A percentile compares a stretch with the other conserved stretches of the same genome.
Conservation (phyloP, 2,888 invertebrate species). For the Labia minor region DNA sequence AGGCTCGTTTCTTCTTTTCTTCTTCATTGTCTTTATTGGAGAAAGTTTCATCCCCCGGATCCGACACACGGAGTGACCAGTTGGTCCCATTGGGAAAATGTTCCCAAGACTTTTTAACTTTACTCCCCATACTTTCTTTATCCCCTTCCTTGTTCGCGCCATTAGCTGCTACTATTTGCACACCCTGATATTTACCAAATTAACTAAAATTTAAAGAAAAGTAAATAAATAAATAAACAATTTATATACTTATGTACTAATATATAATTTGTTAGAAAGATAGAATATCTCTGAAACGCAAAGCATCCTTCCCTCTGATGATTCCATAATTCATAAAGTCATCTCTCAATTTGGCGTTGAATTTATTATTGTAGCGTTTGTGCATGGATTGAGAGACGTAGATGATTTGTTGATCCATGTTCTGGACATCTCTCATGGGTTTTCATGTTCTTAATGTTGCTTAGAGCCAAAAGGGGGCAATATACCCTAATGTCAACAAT, state of each 20-base stretch:
- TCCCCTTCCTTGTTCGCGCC: background rate
- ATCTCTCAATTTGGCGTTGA: too few species aligned
- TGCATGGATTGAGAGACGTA: background rate
- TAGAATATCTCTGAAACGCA: too few species aligned
- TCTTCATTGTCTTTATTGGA: constrained; percentile 13
- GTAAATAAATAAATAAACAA: too few species aligned
- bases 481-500: background rate
- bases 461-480: background rate
- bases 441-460: background rate
- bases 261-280: too few species aligned
- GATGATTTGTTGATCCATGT: background rate
- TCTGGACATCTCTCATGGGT: background rate
- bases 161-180: too few species aligned
- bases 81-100: constrained; percentile 2
- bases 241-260: too few species aligned
- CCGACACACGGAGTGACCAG: background rate
- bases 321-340: too few species aligned
- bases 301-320: too few species aligned
- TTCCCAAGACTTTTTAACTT: background rate
- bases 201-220: too few species aligned
- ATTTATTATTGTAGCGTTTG: too few species aligned
- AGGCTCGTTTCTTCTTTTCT: background rate
- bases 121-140: background rate
- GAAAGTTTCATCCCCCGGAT: background rate
- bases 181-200: too few species aligned